These are phyloP conservation scores for Papilio dardanus DNA, from an alignment of 1,140 invertebrate species.

Conservation along the genomic window DNA sequence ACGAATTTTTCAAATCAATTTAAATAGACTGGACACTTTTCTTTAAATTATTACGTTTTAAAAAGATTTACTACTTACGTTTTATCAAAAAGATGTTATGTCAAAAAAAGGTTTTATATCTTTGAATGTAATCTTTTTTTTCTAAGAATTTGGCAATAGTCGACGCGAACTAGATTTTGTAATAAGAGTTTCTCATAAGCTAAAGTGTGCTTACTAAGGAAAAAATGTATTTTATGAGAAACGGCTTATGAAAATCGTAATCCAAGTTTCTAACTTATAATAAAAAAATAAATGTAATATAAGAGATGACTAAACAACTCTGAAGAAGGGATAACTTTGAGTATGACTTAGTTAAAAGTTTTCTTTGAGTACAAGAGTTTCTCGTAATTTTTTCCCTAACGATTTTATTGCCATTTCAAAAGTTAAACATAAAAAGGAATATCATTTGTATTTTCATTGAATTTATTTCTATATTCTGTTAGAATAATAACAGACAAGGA, in stretches of 20 bases:
- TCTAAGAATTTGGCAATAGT: neutral
- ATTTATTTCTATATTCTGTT: neutral
- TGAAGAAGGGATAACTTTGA: neutral
- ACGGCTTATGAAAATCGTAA: conserved; percentile 4
- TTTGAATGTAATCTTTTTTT: no score
- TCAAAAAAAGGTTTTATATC: no score
- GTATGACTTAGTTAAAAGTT: conserved; percentile 16
- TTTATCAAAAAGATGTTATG: no score
- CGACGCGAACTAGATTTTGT: neutral
- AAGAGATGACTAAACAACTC: conserved; percentile 5
- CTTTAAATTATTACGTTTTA: no score
- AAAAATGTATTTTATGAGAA: neutral
- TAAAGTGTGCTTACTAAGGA: neutral
- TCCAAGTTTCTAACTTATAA: conserved; percentile 12
- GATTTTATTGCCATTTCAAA: neutral
- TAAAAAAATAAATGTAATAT: conserved; percentile 12
- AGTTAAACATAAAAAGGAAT: neutral
- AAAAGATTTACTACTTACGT: no score
- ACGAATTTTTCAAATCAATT: neutral
- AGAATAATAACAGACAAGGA: no score
- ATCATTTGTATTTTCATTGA: neutral
- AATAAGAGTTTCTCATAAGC: neutral
- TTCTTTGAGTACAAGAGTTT: neutral
- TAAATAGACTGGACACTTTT: neutral
- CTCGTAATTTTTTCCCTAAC: conserved; percentile 6